Evolutionary conservation across 2,797 vertebrate genomes (phyloP).

Genomic region (Chiloscyllium punctatum): DNA sequence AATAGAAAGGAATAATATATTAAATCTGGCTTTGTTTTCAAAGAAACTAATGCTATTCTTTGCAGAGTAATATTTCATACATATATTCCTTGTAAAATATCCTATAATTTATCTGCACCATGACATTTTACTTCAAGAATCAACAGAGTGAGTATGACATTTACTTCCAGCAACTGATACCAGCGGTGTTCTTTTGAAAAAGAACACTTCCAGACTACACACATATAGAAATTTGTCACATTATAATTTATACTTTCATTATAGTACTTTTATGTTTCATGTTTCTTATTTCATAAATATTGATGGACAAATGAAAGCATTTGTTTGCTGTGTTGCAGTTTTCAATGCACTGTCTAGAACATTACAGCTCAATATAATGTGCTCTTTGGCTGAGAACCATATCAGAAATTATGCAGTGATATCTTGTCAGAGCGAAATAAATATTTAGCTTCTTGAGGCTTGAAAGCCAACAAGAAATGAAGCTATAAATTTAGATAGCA

Average conservation of each 20-base stretch:
- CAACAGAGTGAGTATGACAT: slow-evolving; percentile 18
- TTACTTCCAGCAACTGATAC: background rate
- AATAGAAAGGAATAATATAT: background rate
- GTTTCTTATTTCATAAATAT: slow-evolving; percentile 21
- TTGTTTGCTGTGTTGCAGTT: background rate
- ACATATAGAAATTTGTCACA: background rate
- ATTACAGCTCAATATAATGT: slow-evolving; percentile 8
- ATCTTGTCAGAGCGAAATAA: slow-evolving; percentile 4
- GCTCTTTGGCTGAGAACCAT: background rate
- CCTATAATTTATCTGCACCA: background rate
- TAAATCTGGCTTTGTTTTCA: background rate
- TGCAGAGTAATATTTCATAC: background rate
- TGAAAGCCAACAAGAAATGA: background rate
- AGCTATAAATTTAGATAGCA: background rate
- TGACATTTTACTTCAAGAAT: slow-evolving; percentile 1
- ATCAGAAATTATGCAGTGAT: slow-evolving; percentile 11
- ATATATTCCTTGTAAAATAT: background rate
- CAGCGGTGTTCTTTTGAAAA: background rate
- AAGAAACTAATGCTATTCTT: slow-evolving; percentile 13
- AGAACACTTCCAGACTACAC: background rate
- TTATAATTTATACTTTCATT: slow-evolving; percentile 21
- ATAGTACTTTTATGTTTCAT: background rate
- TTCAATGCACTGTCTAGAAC: background rate
- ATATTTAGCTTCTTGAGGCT: slow-evolving; percentile 15
- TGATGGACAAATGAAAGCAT: slow-evolving; percentile 22